Evolutionary conservation across 1,140 invertebrate genomes (phyloP).

Genomic region (Drosophila pallidifrons): DNA sequence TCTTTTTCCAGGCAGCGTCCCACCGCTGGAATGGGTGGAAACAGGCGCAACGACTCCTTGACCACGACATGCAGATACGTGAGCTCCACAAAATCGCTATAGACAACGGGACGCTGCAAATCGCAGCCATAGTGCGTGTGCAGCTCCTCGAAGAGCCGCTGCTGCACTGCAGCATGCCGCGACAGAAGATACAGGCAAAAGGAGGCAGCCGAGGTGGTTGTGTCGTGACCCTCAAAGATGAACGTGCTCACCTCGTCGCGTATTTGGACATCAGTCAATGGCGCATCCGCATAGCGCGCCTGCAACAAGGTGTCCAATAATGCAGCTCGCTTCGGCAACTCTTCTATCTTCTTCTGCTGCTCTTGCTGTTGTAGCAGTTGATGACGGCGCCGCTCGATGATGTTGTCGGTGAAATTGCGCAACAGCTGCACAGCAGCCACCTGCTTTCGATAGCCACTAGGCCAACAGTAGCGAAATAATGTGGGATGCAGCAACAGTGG

Average conservation of each 20-base stretch:
- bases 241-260: slow-evolving; percentile 89
- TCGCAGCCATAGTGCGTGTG: slow-evolving; percentile 85
- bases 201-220: slow-evolving; percentile 65
- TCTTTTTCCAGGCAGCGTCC: slow-evolving; percentile 86
- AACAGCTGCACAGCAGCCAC: slow-evolving; percentile 64
- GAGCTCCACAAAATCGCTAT: slow-evolving; percentile 86
- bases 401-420: slow-evolving; percentile 72
- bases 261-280: slow-evolving; percentile 88
- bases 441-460: slow-evolving; percentile 65
- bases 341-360: not conserved
- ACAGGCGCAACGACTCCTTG: slow-evolving; percentile 87
- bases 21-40: slow-evolving; percentile 88
- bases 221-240: slow-evolving; percentile 87
- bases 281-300: slow-evolving; percentile 84
- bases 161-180: slow-evolving; percentile 83
- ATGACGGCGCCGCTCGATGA: slow-evolving; percentile 62
- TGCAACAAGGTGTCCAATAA: slow-evolving; percentile 90
- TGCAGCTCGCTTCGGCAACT: slow-evolving; percentile 52
- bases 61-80: slow-evolving; percentile 87
- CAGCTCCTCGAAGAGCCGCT: slow-evolving; percentile 87
- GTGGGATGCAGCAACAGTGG: slow-evolving; percentile 71
- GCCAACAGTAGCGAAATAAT: slow-evolving; percentile 63
- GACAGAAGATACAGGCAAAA: slow-evolving; percentile 65
- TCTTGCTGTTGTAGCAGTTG: slow-evolving; percentile 22
- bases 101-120: slow-evolving; percentile 71